These are phyloP conservation scores for Hirtodrosophila cameraria DNA, from an alignment of 2,888 invertebrate genomes.

Conservation along the genomic window DNA sequence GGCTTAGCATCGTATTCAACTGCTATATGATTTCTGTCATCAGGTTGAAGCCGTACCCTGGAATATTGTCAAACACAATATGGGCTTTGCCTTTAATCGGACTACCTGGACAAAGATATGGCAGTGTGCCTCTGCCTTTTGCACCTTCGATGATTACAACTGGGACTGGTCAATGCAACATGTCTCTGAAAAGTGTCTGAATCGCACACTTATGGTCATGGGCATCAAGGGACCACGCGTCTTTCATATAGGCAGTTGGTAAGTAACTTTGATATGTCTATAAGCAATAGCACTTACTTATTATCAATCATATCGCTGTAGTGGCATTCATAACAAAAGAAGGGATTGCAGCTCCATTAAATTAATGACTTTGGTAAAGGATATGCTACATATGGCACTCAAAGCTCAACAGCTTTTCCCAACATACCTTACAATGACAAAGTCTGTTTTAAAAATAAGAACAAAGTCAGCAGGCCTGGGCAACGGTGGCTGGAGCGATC, in stretches of 20 bases:
- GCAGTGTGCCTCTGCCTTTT: constrained; percentile 93
- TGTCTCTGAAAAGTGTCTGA: constrained; percentile 92
- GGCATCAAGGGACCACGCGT: constrained; percentile 96
- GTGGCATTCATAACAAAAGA: constrained; percentile 97
- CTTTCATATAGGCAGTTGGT: constrained; percentile 99
- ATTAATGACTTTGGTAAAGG: constrained; percentile 92
- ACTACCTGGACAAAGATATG: constrained; percentile 93
- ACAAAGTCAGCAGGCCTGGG: constrained; percentile 88
- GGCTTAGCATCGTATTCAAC: too few species aligned
- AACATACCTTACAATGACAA: constrained; percentile 87
- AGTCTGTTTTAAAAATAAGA: constrained; percentile 85
- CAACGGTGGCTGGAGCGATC: constrained; percentile 99
- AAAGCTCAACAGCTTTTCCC: constrained; percentile 88
- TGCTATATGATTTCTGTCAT: background rate
- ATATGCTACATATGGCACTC: constrained; percentile 86
- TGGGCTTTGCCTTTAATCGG: constrained; percentile 98
- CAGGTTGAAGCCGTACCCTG: constrained; percentile 95
- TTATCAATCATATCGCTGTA: constrained; percentile 78
- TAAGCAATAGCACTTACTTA: too few species aligned
- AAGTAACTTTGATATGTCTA: constrained; percentile 74
- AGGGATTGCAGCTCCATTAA: constrained; percentile 93
- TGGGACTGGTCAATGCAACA: constrained; percentile 99
- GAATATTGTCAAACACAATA: constrained; percentile 98
- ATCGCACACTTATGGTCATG: constrained; percentile 91
- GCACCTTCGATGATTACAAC: constrained; percentile 98